Conservation (phyloP, 2,113 vertebrate species). For the Varanus salvator region DNA sequence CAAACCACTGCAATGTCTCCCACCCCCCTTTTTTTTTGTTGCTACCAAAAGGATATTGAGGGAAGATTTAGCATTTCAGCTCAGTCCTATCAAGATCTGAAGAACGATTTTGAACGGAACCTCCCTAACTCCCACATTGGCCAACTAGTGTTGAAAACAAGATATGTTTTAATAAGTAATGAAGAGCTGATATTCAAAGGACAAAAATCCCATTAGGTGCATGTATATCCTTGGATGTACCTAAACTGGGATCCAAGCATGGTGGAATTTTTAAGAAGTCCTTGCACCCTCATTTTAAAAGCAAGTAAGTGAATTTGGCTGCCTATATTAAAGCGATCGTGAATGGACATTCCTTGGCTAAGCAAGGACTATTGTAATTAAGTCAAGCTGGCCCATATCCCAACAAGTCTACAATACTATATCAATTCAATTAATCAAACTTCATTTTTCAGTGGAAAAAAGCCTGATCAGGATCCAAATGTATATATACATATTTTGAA, state of each 20-base stretch:
- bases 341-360: slow-evolving; percentile 3
- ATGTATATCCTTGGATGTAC: background rate
- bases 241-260: slow-evolving; percentile 1
- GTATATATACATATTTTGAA: background rate
- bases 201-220: background rate
- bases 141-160: too few relatives aligned
- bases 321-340: background rate
- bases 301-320: background rate
- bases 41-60: too few relatives aligned
- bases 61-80: too few relatives aligned
- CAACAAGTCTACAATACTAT: slow-evolving; percentile 35
- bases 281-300: background rate
- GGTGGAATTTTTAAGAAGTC: background rate
- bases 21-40: too few relatives aligned
- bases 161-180: too few relatives aligned
- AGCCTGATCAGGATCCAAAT: background rate
- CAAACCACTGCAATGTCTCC: too few relatives aligned
- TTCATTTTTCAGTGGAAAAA: slow-evolving; percentile 38
- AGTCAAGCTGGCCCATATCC: slow-evolving; percentile 23
- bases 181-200: too few relatives aligned
- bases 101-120: too few relatives aligned
- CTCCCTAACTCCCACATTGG: too few relatives aligned
- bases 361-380: slow-evolving; percentile 42
- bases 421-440: slow-evolving; percentile 33
- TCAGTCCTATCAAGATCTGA: too few relatives aligned